Evolutionary conservation across 2,797 vertebrate species (phyloP).

Genomic region (Sandelia bainsii): DNA sequence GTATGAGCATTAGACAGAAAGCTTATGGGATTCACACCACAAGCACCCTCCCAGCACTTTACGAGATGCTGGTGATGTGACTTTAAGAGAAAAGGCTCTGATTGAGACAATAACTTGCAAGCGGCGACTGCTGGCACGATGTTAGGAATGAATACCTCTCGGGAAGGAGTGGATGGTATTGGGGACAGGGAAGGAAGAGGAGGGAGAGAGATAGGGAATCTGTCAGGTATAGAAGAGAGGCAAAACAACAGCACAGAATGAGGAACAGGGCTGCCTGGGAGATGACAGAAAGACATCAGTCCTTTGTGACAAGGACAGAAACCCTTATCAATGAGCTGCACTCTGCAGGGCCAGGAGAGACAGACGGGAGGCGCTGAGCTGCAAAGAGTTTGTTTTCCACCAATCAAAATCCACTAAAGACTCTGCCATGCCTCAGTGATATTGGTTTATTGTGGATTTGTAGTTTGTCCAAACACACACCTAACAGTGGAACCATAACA

Average conservation of each 20-base stretch:
- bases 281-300: constrained; percentile 81
- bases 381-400: constrained; percentile 59
- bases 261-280: constrained; percentile 77
- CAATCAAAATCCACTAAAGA: constrained; percentile 59
- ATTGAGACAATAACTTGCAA: constrained; percentile 61
- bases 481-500: constrained; percentile 5
- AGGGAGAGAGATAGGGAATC: constrained; percentile 50
- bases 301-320: constrained; percentile 80
- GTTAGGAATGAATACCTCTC: constrained; percentile 22
- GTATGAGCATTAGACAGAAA: constrained; percentile 24
- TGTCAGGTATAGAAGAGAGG: constrained; percentile 64
- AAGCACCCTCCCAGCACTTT: constrained; percentile 34
- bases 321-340: constrained; percentile 72
- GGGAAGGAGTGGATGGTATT: constrained; percentile 16
- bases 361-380: constrained; percentile 18
- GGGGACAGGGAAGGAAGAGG: constrained; percentile 16
- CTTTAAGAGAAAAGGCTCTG: constrained; percentile 34
- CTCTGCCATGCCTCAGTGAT: constrained; percentile 41
- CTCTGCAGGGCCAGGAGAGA: constrained; percentile 58
- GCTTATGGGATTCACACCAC: constrained; percentile 26
- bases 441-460: constrained; percentile 54
- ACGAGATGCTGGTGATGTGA: constrained; percentile 36
- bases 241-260: constrained; percentile 69
- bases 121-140: constrained; percentile 16
- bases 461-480: constrained; percentile 45